Conservation (phyloP, 2,797 vertebrate genomes). For the Schizothorax lantsangensis region DNA sequence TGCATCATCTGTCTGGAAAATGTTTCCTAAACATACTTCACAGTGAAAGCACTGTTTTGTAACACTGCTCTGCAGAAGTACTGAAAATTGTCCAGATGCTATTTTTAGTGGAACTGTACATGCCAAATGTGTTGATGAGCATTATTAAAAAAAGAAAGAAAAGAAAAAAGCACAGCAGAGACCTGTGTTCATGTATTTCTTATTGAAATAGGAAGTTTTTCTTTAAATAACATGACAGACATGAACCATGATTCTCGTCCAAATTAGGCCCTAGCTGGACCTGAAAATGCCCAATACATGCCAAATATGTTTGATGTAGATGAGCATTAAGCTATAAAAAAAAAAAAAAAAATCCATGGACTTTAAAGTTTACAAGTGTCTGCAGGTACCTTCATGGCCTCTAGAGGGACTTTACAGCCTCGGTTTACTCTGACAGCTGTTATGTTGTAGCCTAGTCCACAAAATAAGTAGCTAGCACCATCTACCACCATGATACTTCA, state of each 20-base stretch:
- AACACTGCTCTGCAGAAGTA: not conserved
- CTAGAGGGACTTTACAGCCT: conserved; percentile 6
- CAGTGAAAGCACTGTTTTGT: not conserved
- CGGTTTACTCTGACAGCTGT: not conserved
- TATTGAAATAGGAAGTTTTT: not conserved
- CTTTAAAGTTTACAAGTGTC: not conserved
- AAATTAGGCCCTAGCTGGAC: not conserved
- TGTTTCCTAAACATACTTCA: not conserved
- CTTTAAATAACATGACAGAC: not conserved
- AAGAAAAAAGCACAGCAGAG: not conserved
- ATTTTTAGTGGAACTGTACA: not conserved
- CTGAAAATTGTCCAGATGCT: not conserved
- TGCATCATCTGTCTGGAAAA: not conserved
- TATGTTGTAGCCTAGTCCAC: not conserved
- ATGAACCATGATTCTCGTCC: not conserved
- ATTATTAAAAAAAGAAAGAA: not conserved
- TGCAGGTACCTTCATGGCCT: conserved; percentile 14
- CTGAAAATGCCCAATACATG: not conserved
- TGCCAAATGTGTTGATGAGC: not conserved
- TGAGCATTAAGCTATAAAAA: not conserved
- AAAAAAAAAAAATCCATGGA: not conserved
- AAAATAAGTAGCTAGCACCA: not conserved
- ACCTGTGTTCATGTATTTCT: not conserved
- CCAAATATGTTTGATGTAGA: not conserved
- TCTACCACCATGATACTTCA: not conserved